These are phyloP conservation scores for Leptopilina clavipes DNA, from an alignment of 1,140 invertebrate species.

Conservation along the genomic window DNA sequence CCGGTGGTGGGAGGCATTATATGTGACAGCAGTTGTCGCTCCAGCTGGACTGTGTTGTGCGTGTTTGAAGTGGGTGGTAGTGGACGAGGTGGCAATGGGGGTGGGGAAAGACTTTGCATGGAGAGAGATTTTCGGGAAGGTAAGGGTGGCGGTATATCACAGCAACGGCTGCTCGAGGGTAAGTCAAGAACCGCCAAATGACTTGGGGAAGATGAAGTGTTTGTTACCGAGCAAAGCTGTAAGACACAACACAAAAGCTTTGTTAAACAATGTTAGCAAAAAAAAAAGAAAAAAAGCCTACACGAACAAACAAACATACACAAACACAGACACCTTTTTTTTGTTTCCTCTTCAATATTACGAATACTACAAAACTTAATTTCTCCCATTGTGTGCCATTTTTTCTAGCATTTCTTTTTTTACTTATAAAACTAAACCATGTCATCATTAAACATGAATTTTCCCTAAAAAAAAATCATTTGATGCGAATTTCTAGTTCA, in stretches of 20 bases:
- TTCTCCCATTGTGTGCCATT: no score
- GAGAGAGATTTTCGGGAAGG: conserved; percentile 77
- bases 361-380: no score
- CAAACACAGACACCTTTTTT: no score
- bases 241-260: conserved; percentile 74
- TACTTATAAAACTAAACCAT: no score
- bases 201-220: conserved; percentile 69
- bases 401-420: no score
- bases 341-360: no score
- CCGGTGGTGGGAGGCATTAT: conserved; percentile 74
- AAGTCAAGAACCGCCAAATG: conserved; percentile 58
- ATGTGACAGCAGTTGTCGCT: conserved; percentile 76
- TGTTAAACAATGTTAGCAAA: conserved; percentile 58
- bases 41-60: conserved; percentile 70
- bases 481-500: no score
- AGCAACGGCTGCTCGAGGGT: conserved; percentile 64
- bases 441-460: no score
- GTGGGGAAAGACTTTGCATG: conserved; percentile 72
- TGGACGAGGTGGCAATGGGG: conserved; percentile 71
- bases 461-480: no score
- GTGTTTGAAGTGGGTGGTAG: conserved; percentile 68
- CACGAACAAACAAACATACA: conserved; percentile 38
- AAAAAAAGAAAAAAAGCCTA: conserved; percentile 46
- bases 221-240: conserved; percentile 76
- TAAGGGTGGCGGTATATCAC: conserved; percentile 77